phyloP scores from a whole-genome alignment of 2,113 vertebrate genomes.

The Elachura formosa region DNA sequence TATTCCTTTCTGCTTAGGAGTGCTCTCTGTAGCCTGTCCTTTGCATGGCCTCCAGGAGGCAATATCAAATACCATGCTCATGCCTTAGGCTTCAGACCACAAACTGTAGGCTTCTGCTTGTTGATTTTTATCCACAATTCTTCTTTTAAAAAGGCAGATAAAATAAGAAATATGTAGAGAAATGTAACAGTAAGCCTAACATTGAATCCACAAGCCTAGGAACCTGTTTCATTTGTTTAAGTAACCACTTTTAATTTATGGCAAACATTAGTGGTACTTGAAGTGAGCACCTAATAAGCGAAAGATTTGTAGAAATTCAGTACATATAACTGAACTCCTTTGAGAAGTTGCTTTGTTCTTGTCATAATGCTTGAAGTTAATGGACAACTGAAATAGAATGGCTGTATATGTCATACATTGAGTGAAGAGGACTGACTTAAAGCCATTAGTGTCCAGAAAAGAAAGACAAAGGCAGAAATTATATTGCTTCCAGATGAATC shows the following conservation, averaged over 20 bases:
- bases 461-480: slow-evolving; percentile 86
- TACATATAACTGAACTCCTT: slow-evolving; percentile 71
- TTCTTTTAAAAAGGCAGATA: slow-evolving; percentile 47
- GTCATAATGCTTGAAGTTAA: slow-evolving; percentile 83
- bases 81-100: neutral
- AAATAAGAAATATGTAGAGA: slow-evolving; percentile 29
- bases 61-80: neutral
- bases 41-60: neutral
- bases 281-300: slow-evolving; percentile 67
- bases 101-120: neutral
- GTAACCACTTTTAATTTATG: slow-evolving; percentile 71
- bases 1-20: slow-evolving; percentile 29
- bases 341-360: slow-evolving; percentile 75
- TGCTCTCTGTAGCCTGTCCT: neutral
- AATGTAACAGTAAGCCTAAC: slow-evolving; percentile 37
- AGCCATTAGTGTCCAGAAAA: slow-evolving; percentile 86
- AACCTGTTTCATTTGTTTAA: slow-evolving; percentile 69
- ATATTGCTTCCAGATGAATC: slow-evolving; percentile 79
- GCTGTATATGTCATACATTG: slow-evolving; percentile 81
- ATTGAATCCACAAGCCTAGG: slow-evolving; percentile 55
- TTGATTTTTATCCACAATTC: slow-evolving; percentile 18
- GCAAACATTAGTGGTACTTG: slow-evolving; percentile 65
- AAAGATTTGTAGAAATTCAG: slow-evolving; percentile 71
- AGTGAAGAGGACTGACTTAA: slow-evolving; percentile 87
- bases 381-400: slow-evolving; percentile 81